Evolutionary conservation across 2,888 invertebrate species (phyloP).

Genomic region (Barypeithes pellucidus): DNA sequence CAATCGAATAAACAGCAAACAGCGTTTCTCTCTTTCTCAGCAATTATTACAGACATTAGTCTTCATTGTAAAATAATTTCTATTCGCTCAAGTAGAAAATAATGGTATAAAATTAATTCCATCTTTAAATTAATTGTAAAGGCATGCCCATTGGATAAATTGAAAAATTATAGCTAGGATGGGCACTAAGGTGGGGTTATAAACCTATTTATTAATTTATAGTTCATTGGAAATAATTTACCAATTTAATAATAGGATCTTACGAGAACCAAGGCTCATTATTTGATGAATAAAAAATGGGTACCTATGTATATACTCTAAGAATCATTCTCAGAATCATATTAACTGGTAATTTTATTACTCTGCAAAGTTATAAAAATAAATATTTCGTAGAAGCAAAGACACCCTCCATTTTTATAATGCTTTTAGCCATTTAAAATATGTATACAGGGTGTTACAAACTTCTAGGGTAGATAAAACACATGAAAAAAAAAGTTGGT

Average conservation of each 20-base stretch:
- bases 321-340: too few relatives aligned
- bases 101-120: conserved; percentile 16
- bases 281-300: too few relatives aligned
- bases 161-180: conserved; percentile 24
- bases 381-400: too few relatives aligned
- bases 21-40: neutral
- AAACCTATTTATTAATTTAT: conserved; percentile 9
- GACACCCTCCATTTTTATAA: too few relatives aligned
- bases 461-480: too few relatives aligned
- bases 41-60: conserved; percentile 22
- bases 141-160: conserved; percentile 2
- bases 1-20: too few relatives aligned
- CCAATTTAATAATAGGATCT: neutral
- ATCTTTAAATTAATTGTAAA: conserved; percentile 12
- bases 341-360: too few relatives aligned
- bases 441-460: too few relatives aligned
- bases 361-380: too few relatives aligned
- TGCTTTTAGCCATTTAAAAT: too few relatives aligned
- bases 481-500: too few relatives aligned
- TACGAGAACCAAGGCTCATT: neutral
- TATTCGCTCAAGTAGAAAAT: conserved; percentile 18
- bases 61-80: conserved; percentile 25
- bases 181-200: conserved; percentile 6
- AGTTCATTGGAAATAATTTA: conserved; percentile 3
- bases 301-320: too few relatives aligned